Conservation (phyloP, 2,888 invertebrate genomes). For the Agrochola circellaris region DNA sequence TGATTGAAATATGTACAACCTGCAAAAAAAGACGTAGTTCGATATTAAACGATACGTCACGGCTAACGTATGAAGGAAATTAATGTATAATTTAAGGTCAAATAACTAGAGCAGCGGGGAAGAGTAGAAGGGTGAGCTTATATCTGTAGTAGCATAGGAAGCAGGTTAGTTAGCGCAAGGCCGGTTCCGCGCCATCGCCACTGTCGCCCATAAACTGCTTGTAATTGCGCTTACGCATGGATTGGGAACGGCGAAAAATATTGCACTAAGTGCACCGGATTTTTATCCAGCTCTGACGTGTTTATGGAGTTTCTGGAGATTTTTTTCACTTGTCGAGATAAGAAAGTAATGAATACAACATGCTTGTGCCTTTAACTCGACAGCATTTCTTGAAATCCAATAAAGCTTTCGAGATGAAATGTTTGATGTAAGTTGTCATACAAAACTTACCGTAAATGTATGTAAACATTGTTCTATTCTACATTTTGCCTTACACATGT, state of each 20-base stretch:
- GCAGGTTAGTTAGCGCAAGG: slow-evolving; percentile 69
- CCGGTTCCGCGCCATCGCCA: slow-evolving; percentile 66
- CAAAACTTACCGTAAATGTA: background rate
- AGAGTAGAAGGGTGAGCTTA: slow-evolving; percentile 65
- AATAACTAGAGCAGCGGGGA: slow-evolving; percentile 61
- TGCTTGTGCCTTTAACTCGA: background rate
- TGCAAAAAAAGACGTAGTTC: slow-evolving; percentile 19
- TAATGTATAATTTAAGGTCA: slow-evolving; percentile 56
- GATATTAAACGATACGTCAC: background rate
- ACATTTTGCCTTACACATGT: background rate
- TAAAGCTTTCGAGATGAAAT: background rate
- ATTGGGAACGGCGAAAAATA: slow-evolving; percentile 73
- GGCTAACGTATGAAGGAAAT: slow-evolving; percentile 10
- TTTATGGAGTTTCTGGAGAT: slow-evolving; percentile 12
- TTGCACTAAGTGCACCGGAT: slow-evolving; percentile 45
- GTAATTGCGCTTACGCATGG: slow-evolving; percentile 70
- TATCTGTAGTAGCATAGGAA: slow-evolving; percentile 62
- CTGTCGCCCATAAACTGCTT: slow-evolving; percentile 69
- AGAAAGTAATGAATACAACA: slow-evolving; percentile 7
- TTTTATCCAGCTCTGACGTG: slow-evolving; percentile 29
- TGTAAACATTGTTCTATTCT: background rate
- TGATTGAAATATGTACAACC: slow-evolving; percentile 27
- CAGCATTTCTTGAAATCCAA: slow-evolving; percentile 7
- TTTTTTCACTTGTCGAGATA: slow-evolving; percentile 12
- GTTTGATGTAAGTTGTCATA: slow-evolving; percentile 2